Conservation (phyloP, 2,888 invertebrate species). For the Lasiommata megera region DNA sequence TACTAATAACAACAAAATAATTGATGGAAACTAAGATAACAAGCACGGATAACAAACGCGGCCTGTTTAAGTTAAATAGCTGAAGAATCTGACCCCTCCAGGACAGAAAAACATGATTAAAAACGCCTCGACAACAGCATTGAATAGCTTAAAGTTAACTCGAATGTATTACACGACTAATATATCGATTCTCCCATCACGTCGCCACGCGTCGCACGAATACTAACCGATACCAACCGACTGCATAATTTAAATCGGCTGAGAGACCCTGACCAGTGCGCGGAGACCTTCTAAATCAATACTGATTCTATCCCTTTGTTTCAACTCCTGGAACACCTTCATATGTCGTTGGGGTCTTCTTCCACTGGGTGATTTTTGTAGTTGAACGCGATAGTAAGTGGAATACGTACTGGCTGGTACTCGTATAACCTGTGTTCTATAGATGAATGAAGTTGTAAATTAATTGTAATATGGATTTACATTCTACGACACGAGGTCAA, state of each 20-base stretch:
- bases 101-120: too few relatives aligned
- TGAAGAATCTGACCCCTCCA: too few relatives aligned
- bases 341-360: constrained; percentile 9
- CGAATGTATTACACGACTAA: constrained; percentile 1
- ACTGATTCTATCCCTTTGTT: constrained; percentile 4
- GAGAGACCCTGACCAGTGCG: constrained; percentile 17
- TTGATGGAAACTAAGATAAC: too few relatives aligned
- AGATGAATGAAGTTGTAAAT: neutral
- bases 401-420: constrained; percentile 8
- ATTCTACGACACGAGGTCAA: too few relatives aligned
- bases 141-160: neutral
- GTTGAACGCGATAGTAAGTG: constrained; percentile 41
- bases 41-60: too few relatives aligned
- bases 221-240: constrained; percentile 48
- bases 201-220: constrained; percentile 40
- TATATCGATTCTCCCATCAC: constrained; percentile 33
- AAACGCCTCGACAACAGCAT: neutral
- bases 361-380: constrained; percentile 10
- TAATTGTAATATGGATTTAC: neutral
- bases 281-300: constrained; percentile 17
- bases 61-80: too few relatives aligned
- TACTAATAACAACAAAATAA: too few relatives aligned
- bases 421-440: constrained; percentile 10
- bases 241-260: constrained; percentile 48
- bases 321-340: constrained; percentile 9